A percentile compares a stretch with the other conserved stretches of the same genome.
Evolutionary conservation across 2,888 invertebrate genomes (phyloP).

Genomic region (Yponomeuta malinellus): DNA sequence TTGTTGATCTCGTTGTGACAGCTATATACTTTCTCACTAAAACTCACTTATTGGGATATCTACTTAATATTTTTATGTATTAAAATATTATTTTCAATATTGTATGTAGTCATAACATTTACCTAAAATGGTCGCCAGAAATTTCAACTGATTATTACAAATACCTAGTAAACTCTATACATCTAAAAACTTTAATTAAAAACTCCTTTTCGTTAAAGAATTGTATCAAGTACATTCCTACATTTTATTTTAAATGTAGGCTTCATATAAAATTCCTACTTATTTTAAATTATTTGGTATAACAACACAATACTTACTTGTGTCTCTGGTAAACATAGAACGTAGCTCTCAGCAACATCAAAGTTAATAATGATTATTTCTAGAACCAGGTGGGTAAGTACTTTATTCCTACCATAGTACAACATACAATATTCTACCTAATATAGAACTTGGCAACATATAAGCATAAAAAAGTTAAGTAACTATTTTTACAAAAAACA

Average conservation of each 20-base stretch:
- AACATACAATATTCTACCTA: no score
- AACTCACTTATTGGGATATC: conserved; percentile 9
- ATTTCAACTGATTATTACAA: not conserved
- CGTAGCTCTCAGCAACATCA: not conserved
- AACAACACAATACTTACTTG: not conserved
- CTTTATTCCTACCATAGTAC: no score
- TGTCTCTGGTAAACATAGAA: not conserved
- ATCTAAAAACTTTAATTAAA: not conserved
- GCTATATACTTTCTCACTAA: not conserved
- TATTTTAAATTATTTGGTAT: not conserved
- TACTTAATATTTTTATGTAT: conserved; percentile 13
- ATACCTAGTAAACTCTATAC: conserved; percentile 6
- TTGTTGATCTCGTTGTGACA: no score
- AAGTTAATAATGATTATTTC: not conserved
- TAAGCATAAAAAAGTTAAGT: not conserved
- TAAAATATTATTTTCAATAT: conserved; percentile 18
- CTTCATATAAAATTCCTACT: not conserved
- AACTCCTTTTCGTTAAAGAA: not conserved
- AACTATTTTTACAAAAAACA: no score
- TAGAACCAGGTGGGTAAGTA: not conserved
- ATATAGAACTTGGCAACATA: not conserved
- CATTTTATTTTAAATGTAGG: not conserved
- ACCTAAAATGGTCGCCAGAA: conserved; percentile 10
- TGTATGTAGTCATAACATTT: conserved; percentile 10
- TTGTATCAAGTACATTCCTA: not conserved